Evolutionary conservation across 2,797 vertebrate genomes (phyloP).

Genomic region (Hemitrygon akajei): DNA sequence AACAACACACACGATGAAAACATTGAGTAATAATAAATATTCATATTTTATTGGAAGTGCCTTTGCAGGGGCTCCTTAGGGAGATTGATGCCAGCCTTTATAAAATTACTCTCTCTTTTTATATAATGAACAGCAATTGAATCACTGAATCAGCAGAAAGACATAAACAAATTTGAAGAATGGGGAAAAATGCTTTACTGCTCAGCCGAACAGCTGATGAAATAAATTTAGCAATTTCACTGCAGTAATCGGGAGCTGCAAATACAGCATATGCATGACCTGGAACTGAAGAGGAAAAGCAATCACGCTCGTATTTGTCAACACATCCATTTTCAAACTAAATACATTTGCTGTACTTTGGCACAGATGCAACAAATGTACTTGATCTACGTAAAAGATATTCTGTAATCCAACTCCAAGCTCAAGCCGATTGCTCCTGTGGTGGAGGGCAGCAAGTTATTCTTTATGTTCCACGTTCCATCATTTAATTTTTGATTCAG

Average conservation of each 20-base stretch:
- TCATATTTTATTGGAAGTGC: background rate
- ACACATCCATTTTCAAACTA: background rate
- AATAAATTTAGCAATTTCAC: background rate
- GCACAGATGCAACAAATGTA: background rate
- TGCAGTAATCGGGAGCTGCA: background rate
- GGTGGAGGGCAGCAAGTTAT: background rate
- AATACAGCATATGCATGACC: background rate
- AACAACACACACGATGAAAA: background rate
- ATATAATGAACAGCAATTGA: background rate
- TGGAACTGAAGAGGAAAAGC: background rate
- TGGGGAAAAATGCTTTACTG: background rate
- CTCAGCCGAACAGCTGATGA: background rate
- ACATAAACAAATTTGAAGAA: background rate
- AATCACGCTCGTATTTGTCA: background rate
- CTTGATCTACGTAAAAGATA: background rate
- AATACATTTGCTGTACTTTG: background rate
- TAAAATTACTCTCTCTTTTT: background rate
- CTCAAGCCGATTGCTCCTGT: background rate
- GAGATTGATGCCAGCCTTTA: background rate
- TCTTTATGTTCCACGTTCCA: background rate
- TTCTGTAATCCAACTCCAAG: background rate
- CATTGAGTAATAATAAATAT: background rate
- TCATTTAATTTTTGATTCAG: background rate
- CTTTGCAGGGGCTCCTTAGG: background rate
- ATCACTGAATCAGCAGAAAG: background rate